Percentiles rank a stretch among this genome's conserved stretches.
These are phyloP conservation scores for Microchirus variegatus DNA, from an alignment of 2,797 vertebrate genomes.

Conservation along the genomic window DNA sequence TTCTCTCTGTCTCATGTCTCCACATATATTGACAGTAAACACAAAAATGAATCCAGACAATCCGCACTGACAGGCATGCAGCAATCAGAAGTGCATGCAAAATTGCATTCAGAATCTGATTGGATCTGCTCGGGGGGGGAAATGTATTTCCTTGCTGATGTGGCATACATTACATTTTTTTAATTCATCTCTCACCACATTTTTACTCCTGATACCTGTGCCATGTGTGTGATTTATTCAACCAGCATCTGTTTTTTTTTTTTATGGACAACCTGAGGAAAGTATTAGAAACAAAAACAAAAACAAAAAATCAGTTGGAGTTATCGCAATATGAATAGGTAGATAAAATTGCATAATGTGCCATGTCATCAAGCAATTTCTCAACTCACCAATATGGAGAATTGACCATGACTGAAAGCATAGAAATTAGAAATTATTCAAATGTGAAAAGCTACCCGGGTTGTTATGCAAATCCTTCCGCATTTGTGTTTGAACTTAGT, in stretches of 20 bases:
- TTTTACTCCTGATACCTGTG: neutral
- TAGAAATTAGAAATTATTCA: slow-evolving; percentile 78
- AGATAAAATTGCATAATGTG: slow-evolving; percentile 32
- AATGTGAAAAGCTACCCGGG: slow-evolving; percentile 53
- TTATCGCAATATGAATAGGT: slow-evolving; percentile 5
- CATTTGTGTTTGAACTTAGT: slow-evolving; percentile 46
- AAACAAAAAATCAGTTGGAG: slow-evolving; percentile 1
- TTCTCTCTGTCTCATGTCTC: slow-evolving; percentile 1
- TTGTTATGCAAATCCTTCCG: slow-evolving; percentile 51
- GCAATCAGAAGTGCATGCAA: slow-evolving; percentile 13
- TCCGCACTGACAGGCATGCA: slow-evolving; percentile 39
- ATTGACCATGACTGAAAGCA: slow-evolving; percentile 63
- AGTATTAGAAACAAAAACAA: neutral
- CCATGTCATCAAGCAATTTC: slow-evolving; percentile 39
- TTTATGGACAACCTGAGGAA: neutral
- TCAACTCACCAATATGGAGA: slow-evolving; percentile 34
- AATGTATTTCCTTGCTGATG: slow-evolving; percentile 19
- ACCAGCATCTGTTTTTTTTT: no score
- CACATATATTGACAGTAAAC: slow-evolving; percentile 20
- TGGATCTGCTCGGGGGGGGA: slow-evolving; percentile 12
- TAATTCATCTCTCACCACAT: neutral
- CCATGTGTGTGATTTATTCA: no score
- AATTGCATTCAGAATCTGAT: slow-evolving; percentile 24
- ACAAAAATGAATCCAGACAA: slow-evolving; percentile 16
- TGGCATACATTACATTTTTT: slow-evolving; percentile 6